A percentile compares a stretch with the other conserved stretches of the same genome.
Evolutionary conservation across 2,797 vertebrate genomes (phyloP).

Genomic region (Anisognathus igniventris): DNA sequence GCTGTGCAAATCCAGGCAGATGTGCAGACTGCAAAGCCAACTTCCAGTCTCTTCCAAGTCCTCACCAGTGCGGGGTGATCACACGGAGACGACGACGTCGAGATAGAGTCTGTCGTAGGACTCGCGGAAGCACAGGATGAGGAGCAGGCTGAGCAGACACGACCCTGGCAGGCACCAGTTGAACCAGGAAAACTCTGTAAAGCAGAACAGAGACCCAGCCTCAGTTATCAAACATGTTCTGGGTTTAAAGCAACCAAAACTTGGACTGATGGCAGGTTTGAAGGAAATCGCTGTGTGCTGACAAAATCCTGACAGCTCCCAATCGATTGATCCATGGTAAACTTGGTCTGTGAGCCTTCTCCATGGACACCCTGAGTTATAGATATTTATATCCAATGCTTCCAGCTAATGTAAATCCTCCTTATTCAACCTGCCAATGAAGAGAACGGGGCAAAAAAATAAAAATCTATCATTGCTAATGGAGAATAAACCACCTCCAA

Average conservation of each 20-base stretch:
- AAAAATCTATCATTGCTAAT: constrained; percentile 45
- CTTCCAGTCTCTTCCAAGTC: constrained; percentile 46
- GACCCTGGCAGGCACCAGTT: constrained; percentile 98
- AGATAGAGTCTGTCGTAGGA: constrained; percentile 97
- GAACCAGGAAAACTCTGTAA: constrained; percentile 93
- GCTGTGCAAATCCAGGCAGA: constrained; percentile 76
- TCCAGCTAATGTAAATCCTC: constrained; percentile 2
- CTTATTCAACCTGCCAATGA: constrained; percentile 13
- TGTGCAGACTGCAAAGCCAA: constrained; percentile 48
- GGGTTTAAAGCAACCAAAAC: accelerated
- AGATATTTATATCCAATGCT: background rate
- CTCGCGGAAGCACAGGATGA: constrained; percentile 94
- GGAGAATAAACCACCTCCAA: constrained; percentile 28
- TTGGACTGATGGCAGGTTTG: background rate
- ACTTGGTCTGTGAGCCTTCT: background rate
- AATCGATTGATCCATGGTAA: background rate
- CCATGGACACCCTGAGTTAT: background rate
- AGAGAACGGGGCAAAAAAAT: accelerated
- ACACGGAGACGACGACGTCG: constrained; percentile 94
- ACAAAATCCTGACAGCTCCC: background rate
- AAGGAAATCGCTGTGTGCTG: background rate
- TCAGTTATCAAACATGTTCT: background rate
- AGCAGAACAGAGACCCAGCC: constrained; percentile 18
- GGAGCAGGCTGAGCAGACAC: constrained; percentile 91
- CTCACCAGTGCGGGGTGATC: constrained; percentile 9